phyloP scores from a whole-genome alignment of 1,140 invertebrate genomes.

The Mamestra configurata region DNA sequence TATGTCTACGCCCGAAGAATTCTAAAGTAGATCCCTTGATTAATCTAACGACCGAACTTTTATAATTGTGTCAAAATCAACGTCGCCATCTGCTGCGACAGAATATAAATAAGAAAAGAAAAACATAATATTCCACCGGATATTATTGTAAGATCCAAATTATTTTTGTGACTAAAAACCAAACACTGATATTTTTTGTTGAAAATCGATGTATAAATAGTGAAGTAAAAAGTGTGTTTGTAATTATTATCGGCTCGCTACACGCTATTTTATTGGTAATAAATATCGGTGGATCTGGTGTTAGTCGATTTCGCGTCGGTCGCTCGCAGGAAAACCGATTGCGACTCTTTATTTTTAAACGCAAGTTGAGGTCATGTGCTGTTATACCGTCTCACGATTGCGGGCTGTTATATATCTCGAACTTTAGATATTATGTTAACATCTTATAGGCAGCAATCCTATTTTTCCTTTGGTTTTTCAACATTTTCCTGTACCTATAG shows the following conservation, averaged over 20 bases:
- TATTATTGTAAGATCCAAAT: constrained; percentile 75
- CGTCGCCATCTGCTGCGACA: constrained; percentile 73
- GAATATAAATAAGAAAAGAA: constrained; percentile 75
- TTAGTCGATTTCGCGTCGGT: constrained; percentile 65
- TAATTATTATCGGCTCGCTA: constrained; percentile 67
- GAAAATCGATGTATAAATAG: constrained; percentile 59
- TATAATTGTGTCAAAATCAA: constrained; percentile 67
- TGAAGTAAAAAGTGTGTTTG: constrained; percentile 60
- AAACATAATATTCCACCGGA: constrained; percentile 71
- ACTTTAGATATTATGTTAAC: background rate
- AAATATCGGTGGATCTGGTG: constrained; percentile 79
- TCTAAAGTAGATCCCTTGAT: constrained; percentile 14
- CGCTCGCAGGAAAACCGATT: constrained; percentile 65
- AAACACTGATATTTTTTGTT: constrained; percentile 64
- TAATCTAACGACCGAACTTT: constrained; percentile 45
- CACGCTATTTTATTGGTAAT: constrained; percentile 78
- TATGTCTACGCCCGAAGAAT: background rate
- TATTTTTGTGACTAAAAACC: constrained; percentile 68
- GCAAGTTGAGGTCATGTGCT: constrained; percentile 67
- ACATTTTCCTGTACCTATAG: too few relatives aligned
- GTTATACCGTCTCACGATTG: constrained; percentile 58
- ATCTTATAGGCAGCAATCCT: background rate
- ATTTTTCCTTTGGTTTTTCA: background rate
- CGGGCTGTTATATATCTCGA: constrained; percentile 33
- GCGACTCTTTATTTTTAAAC: constrained; percentile 76